phyloP scores from a whole-genome alignment of 2,113 vertebrate genomes.

The Lates calcarifer region DNA sequence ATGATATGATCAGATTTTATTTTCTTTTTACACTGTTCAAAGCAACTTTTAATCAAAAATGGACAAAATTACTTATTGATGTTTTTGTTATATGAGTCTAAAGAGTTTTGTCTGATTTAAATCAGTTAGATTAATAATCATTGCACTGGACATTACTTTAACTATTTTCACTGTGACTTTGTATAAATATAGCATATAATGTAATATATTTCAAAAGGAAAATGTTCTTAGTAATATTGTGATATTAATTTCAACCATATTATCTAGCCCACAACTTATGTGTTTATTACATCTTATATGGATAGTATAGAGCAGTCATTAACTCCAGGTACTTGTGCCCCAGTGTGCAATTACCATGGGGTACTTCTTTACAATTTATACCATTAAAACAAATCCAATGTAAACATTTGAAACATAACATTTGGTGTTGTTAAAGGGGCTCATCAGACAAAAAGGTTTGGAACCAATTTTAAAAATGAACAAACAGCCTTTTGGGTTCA shows the following conservation, averaged over 20 bases:
- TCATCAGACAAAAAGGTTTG: too few relatives aligned
- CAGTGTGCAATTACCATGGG: too few relatives aligned
- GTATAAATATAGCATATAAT: neutral
- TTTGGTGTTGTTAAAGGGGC: too few relatives aligned
- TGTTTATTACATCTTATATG: neutral
- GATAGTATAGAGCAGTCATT: neutral
- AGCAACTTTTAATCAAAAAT: neutral
- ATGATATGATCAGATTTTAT: neutral
- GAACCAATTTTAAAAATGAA: too few relatives aligned
- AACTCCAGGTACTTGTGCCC: too few relatives aligned
- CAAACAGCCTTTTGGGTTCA: too few relatives aligned
- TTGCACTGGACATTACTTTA: neutral
- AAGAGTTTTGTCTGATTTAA: neutral
- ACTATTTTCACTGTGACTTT: neutral
- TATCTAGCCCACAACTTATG: neutral
- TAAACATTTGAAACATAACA: neutral
- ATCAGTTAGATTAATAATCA: neutral
- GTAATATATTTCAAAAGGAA: neutral
- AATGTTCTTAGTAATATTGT: too few relatives aligned
- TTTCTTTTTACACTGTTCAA: neutral
- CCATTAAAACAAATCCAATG: neutral
- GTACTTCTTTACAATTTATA: too few relatives aligned
- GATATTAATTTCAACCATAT: neutral
- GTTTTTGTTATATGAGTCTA: neutral
- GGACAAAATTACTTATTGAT: neutral